These are phyloP conservation scores for Selene dorsalis DNA, from an alignment of 2,797 vertebrate genomes.

Conservation along the genomic window DNA sequence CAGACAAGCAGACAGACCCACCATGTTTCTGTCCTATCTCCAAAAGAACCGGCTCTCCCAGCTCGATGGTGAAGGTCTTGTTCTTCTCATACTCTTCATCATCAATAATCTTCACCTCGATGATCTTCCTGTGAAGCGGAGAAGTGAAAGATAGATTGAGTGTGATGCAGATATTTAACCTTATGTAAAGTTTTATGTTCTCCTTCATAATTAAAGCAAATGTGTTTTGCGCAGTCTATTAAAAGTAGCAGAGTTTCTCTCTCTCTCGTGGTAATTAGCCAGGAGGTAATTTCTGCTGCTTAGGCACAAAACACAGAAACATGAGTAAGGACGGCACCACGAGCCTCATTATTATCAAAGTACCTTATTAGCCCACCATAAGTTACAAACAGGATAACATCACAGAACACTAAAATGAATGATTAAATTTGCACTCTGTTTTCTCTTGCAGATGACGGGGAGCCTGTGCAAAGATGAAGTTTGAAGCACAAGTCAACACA, in stretches of 20 bases:
- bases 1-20: conserved; percentile 23
- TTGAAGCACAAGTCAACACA: conserved; percentile 5
- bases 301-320: background rate
- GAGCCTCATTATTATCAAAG: conserved; percentile 8
- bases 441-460: conserved; percentile 21
- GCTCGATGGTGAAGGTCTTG: conserved; percentile 87
- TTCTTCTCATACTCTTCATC: conserved; percentile 92
- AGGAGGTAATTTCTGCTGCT: conserved; percentile 14
- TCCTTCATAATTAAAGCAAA: conserved; percentile 1
- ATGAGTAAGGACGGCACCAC: no score
- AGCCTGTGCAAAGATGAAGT: conserved; percentile 11
- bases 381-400: background rate
- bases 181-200: conserved; percentile 3
- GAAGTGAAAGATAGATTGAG: background rate
- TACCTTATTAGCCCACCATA: background rate
- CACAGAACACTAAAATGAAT: background rate
- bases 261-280: conserved; percentile 8
- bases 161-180: conserved; percentile 1
- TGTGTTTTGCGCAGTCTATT: conserved; percentile 5
- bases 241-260: background rate
- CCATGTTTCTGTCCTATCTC: conserved; percentile 87
- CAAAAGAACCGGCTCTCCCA: conserved; percentile 86
- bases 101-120: conserved; percentile 90
- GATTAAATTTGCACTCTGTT: conserved; percentile 1
- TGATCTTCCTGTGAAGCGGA: conserved; percentile 83